Conservation (phyloP, 2,113 vertebrate species). For the Ophthalmotilapia sp. region DNA sequence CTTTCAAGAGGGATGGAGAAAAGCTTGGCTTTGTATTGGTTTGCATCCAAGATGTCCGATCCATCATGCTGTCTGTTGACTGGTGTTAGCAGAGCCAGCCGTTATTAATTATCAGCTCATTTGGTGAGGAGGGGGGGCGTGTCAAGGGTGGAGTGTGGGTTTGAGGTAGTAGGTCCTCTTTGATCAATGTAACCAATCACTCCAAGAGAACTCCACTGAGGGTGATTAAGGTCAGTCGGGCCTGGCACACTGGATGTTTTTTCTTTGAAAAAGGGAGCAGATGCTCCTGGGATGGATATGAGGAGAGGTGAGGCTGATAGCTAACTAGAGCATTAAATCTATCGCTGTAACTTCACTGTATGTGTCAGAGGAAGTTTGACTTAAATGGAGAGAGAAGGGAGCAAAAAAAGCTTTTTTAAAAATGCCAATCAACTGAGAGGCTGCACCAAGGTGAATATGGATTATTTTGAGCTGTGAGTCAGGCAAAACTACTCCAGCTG, state of each 20-base stretch:
- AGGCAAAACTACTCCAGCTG: neutral
- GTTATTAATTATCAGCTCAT: conserved; percentile 80
- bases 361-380: neutral
- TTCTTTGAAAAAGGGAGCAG: neutral
- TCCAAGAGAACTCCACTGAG: conserved; percentile 25
- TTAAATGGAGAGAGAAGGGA: neutral
- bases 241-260: neutral
- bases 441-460: neutral
- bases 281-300: neutral
- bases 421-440: neutral
- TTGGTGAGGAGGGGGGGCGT: conserved; percentile 2
- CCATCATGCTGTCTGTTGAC: conserved; percentile 74
- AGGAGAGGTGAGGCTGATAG: neutral
- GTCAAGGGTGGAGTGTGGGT: conserved; percentile 11
- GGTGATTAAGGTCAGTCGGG: conserved; percentile 46
- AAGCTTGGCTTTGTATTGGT: conserved; percentile 31
- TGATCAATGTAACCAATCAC: conserved; percentile 56
- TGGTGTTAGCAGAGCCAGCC: conserved; percentile 66
- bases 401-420: neutral
- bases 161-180: conserved; percentile 26
- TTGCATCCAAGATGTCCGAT: conserved; percentile 70
- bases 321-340: neutral
- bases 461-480: neutral
- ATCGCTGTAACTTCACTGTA: neutral
- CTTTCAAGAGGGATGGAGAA: conserved; percentile 5